Evolutionary conservation across 2,888 invertebrate genomes (phyloP).

Genomic region (Ichneumon xanthorius): DNA sequence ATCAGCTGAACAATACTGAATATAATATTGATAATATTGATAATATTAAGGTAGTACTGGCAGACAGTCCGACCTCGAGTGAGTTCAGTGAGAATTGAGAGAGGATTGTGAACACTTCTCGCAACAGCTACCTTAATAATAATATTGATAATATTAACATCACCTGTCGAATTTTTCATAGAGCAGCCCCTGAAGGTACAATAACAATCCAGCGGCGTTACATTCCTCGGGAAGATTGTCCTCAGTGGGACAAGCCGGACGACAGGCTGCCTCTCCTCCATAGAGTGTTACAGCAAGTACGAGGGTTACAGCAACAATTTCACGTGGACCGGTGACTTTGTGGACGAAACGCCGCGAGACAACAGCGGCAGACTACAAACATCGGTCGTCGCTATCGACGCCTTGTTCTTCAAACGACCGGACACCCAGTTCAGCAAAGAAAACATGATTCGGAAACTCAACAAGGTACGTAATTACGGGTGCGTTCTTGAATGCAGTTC

Average conservation of each 20-base stretch:
- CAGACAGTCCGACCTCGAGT: too few relatives aligned
- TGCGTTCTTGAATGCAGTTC: too few relatives aligned
- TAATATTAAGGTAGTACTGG: too few relatives aligned
- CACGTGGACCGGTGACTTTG: conserved; percentile 90
- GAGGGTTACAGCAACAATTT: conserved; percentile 94
- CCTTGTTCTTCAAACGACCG: too few relatives aligned
- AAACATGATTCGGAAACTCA: conserved; percentile 91
- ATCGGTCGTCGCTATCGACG: conserved; percentile 94
- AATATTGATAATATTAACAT: too few relatives aligned
- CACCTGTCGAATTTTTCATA: conserved; percentile 71
- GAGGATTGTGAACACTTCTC: too few relatives aligned
- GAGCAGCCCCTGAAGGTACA: conserved; percentile 90
- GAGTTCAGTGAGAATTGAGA: too few relatives aligned
- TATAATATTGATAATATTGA: too few relatives aligned
- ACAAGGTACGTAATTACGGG: conserved; percentile 89
- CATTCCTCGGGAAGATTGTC: conserved; percentile 86
- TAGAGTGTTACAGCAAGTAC: conserved; percentile 92
- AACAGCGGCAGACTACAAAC: conserved; percentile 89
- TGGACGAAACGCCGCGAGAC: conserved; percentile 90
- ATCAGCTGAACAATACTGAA: too few relatives aligned
- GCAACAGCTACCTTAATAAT: too few relatives aligned
- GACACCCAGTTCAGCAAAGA: conserved; percentile 88
- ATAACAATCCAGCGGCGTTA: conserved; percentile 92
- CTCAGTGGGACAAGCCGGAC: conserved; percentile 88
- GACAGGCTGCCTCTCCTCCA: conserved; percentile 88